Conservation (phyloP, 2,888 invertebrate genomes). For the Xylota segnis region DNA sequence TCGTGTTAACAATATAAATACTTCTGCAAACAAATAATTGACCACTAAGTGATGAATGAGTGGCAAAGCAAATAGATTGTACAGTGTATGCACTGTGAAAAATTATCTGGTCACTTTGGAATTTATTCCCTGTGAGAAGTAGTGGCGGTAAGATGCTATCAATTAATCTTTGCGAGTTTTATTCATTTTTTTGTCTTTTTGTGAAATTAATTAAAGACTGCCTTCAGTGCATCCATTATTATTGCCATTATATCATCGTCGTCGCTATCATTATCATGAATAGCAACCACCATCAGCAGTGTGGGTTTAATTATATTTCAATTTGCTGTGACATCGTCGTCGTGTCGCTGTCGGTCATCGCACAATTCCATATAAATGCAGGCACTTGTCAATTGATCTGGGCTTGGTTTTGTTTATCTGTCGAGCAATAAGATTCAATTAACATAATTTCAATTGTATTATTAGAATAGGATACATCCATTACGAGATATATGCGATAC, state of each 20-base stretch:
- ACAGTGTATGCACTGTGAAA: constrained; percentile 30
- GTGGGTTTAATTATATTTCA: constrained; percentile 27
- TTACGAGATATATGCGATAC: not conserved
- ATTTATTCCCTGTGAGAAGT: constrained; percentile 8
- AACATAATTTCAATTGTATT: constrained; percentile 35
- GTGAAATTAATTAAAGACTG: constrained; percentile 58
- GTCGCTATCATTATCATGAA: not conserved
- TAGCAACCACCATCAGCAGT: constrained; percentile 3
- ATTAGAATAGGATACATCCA: constrained; percentile 19
- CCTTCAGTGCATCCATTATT: constrained; percentile 53
- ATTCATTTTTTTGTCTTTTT: too few relatives aligned
- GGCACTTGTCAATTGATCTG: not conserved
- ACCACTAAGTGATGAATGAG: constrained; percentile 49
- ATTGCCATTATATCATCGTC: constrained; percentile 25
- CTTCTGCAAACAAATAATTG: constrained; percentile 38
- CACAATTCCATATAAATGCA: not conserved
- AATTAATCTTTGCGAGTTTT: constrained; percentile 61
- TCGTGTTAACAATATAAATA: constrained; percentile 27
- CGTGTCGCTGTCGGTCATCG: not conserved
- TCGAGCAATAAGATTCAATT: constrained; percentile 31
- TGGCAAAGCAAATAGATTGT: constrained; percentile 44
- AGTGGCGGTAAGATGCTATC: constrained; percentile 27
- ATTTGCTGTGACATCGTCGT: constrained; percentile 8
- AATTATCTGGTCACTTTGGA: constrained; percentile 1
- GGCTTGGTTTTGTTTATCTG: constrained; percentile 16